Conservation (phyloP, 2,797 vertebrate genomes). For the Microhierax caerulescens region DNA sequence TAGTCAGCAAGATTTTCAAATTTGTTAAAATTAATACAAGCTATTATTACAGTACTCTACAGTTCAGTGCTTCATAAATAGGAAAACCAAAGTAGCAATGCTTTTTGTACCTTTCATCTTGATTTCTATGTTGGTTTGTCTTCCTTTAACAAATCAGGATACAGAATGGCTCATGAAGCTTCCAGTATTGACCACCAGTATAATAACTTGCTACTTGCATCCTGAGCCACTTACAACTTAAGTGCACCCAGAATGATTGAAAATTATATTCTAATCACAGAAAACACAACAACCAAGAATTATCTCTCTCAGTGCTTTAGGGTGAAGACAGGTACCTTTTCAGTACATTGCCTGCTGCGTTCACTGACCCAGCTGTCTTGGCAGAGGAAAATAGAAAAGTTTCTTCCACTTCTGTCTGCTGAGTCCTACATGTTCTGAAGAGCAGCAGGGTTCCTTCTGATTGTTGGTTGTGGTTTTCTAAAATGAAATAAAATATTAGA, state of each 20-base stretch:
- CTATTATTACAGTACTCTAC: not conserved
- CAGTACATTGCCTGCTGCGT: not conserved
- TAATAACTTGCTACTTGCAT: not conserved
- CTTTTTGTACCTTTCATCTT: not conserved
- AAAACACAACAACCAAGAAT: not conserved
- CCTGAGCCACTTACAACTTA: not conserved
- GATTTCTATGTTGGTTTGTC: not conserved
- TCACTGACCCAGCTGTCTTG: not conserved
- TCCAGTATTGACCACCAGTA: not conserved
- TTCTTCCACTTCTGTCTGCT: not conserved
- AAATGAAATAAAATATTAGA: not conserved
- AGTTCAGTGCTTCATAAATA: conserved; percentile 46
- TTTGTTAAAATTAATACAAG: conserved; percentile 44
- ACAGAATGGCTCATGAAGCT: not conserved
- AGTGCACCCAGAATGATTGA: not conserved
- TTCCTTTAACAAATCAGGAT: not conserved
- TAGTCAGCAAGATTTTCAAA: conserved; percentile 38
- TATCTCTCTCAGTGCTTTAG: not conserved
- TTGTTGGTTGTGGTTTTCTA: not conserved
- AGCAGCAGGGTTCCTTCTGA: not conserved
- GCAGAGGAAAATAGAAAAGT: not conserved
- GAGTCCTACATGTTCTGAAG: not conserved
- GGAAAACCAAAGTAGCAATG: not conserved
- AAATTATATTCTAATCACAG: not conserved
- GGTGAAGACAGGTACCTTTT: not conserved